phyloP scores from a whole-genome alignment of 1,140 invertebrate genomes.

The Aphelinus certus region DNA sequence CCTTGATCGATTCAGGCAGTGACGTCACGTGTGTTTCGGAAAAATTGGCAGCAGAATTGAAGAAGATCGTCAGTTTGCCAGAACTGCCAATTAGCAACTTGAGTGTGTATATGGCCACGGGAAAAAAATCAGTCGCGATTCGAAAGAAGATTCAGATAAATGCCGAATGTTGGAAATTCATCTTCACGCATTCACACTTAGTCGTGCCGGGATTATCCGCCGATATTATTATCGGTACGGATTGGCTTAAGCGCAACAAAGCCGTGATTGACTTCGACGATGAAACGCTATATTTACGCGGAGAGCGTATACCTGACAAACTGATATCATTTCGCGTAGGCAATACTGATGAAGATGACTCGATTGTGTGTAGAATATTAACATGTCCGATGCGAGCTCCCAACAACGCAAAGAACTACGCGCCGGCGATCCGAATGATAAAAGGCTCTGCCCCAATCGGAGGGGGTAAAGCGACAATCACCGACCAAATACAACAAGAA shows the following conservation, averaged over 20 bases:
- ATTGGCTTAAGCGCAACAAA: slow-evolving; percentile 28
- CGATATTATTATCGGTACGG: slow-evolving; percentile 31
- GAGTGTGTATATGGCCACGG: slow-evolving; percentile 35
- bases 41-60: slow-evolving; percentile 37
- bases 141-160: slow-evolving; percentile 28
- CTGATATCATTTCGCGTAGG: not conserved
- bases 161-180: not conserved
- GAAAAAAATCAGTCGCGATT: slow-evolving; percentile 31
- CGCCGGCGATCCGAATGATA: not conserved
- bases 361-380: too few species aligned
- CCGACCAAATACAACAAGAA: not conserved
- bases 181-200: slow-evolving; percentile 20
- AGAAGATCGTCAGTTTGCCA: not conserved
- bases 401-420: too few species aligned
- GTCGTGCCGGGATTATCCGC: slow-evolving; percentile 33
- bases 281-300: not conserved
- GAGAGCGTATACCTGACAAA: not conserved
- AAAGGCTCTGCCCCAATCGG: not conserved
- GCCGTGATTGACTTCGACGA: slow-evolving; percentile 27
- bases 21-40: slow-evolving; percentile 45
- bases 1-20: slow-evolving; percentile 34
- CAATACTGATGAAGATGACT: too few species aligned
- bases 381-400: too few species aligned
- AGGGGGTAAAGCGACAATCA: not conserved
- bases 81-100: slow-evolving; percentile 44